phyloP scores from a whole-genome alignment of 2,113 vertebrate genomes.

The Hemibagrus wyckioides region DNA sequence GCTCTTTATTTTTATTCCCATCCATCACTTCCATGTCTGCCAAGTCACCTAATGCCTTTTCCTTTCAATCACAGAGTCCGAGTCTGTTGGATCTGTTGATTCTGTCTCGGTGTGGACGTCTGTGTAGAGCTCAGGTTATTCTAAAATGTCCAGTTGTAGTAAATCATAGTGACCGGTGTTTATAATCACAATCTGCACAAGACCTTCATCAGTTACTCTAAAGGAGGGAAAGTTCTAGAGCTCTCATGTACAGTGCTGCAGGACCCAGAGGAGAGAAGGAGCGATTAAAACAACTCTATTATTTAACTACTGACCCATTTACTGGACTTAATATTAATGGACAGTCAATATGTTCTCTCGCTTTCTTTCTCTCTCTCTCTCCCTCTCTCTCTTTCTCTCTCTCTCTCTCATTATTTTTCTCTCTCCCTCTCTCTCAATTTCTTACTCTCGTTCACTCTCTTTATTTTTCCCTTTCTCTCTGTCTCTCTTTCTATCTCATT shows the following conservation, averaged over 20 bases:
- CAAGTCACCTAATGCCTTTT: not conserved
- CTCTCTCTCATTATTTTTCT: not conserved
- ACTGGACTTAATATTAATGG: not conserved
- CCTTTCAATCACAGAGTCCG: not conserved
- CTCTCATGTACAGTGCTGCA: not conserved
- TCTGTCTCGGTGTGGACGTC: not conserved
- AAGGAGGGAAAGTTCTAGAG: not conserved
- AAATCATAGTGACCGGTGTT: not conserved
- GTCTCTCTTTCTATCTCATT: too few relatives aligned
- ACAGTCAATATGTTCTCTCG: not conserved
- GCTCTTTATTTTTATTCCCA: not conserved
- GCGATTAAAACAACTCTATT: not conserved
- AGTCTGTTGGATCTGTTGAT: not conserved
- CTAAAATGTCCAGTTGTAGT: not conserved
- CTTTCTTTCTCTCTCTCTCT: not conserved
- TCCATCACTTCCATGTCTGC: not conserved
- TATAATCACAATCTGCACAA: not conserved
- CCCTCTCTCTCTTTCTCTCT: not conserved
- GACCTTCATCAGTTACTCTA: not conserved
- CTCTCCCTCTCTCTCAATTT: not conserved
- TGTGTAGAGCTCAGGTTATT: not conserved
- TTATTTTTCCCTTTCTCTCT: slow-evolving; percentile 24
- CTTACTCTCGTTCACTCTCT: not conserved
- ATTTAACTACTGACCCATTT: not conserved
- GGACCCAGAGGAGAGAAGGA: not conserved